Evolutionary conservation across 1,140 invertebrate species (phyloP), one percentile per base, ranked within the genome.

Genomic region (Agraylea sexmaculata): DNA sequence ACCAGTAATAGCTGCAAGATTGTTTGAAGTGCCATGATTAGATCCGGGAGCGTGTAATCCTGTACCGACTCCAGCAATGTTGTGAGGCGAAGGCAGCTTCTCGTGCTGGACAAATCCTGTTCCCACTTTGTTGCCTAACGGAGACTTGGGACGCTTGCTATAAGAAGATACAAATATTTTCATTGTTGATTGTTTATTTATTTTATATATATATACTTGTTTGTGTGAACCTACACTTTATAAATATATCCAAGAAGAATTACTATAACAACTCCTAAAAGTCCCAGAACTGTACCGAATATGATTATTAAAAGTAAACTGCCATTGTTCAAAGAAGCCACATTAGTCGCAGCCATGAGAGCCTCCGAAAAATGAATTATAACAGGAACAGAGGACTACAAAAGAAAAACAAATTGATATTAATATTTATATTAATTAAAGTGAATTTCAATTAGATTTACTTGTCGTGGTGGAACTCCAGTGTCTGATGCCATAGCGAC

Each of bases 401-500:
- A 53, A 48, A 23, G 20, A 39, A 12, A 11, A 45, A 42, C 41
- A 22, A 28, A 42, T 15, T 10, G 32, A 47, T 28, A 41, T 37
- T 38, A 37, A 23, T 13, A 33, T 36, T 34, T 2, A 15, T 36
- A 25, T 37, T 44, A 40, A 40, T 33, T 23, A 4, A 39, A 5
- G 17, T 22, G 31, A 2, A 6, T 34, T 22, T 21, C 28, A 40
- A 36, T 35, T 32, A 19, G 18, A 31, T 39, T 47, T 49, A 74
- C 69, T 61, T 73, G 77, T 64, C 79, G 64, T 0, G 83, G 77
- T 25, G 83, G 83, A 20, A 69, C 65, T 22, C 84, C 84, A 22
- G 76, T 79, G 57, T 91, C 88, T 1, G 75, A 77, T 12, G 86
- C 88, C 37, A 84, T 76, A 27, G 79, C 83, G 12, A 87, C 75